A percentile compares a stretch with the other conserved stretches of the same genome.
phyloP scores from a whole-genome alignment of 2,797 vertebrate genomes.

The Melopsittacus undulatus region DNA sequence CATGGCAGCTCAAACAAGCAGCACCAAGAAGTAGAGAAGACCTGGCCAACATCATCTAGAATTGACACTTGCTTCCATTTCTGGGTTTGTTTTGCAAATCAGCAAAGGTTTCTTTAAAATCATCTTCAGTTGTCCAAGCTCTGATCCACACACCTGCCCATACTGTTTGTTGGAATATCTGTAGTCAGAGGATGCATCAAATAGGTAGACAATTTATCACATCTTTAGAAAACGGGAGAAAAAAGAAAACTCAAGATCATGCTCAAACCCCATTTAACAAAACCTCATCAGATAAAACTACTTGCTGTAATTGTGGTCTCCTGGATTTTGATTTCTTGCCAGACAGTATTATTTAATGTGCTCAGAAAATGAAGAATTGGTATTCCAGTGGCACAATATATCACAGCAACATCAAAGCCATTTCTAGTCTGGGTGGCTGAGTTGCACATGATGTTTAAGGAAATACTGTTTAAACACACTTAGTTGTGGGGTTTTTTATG shows the following conservation, averaged over 20 bases:
- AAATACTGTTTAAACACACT: constrained; percentile 38
- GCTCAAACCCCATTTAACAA: constrained; percentile 19
- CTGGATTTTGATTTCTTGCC: constrained; percentile 32
- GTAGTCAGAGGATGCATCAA: neutral
- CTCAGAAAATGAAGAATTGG: constrained; percentile 33
- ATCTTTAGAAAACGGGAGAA: neutral
- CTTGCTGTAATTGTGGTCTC: constrained; percentile 21
- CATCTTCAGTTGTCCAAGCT: neutral
- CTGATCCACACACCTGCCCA: neutral
- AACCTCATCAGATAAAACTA: constrained; percentile 11
- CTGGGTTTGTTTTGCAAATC: neutral
- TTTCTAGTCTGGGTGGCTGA: constrained; percentile 11
- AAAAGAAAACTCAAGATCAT: neutral
- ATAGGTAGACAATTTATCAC: neutral
- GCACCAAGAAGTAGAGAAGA: neutral
- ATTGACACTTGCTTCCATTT: neutral
- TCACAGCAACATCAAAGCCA: constrained; percentile 44
- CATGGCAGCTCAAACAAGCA: neutral
- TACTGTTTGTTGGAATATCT: neutral
- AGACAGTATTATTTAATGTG: constrained; percentile 26
- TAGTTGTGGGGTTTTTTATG: neutral
- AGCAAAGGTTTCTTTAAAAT: neutral
- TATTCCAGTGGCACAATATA: constrained; percentile 2
- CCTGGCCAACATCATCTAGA: rapidly evolving
- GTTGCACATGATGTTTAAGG: constrained; percentile 37